Evolutionary conservation across 2,113 vertebrate species (phyloP).

Genomic region (Chaenogobius annularis): DNA sequence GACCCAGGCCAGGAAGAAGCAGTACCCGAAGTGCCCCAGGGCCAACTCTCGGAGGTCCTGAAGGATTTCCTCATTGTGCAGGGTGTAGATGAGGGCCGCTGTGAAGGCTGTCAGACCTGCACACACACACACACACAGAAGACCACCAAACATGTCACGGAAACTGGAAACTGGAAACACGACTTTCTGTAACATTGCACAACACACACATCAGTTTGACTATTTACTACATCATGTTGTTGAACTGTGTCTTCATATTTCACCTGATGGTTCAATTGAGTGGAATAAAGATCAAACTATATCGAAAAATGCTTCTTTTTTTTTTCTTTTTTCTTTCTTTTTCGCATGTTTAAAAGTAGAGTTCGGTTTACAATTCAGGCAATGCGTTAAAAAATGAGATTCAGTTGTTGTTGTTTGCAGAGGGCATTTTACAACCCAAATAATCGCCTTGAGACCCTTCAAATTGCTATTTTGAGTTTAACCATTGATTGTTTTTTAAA

Average conservation of each 20-base stretch:
- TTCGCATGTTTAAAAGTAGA: too few species aligned
- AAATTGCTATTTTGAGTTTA: not conserved
- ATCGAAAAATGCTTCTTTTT: too few species aligned
- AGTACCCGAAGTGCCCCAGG: constrained; percentile 84
- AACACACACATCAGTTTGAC: not conserved
- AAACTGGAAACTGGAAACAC: too few species aligned
- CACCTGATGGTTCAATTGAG: not conserved
- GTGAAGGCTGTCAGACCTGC: constrained; percentile 80
- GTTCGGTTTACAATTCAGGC: not conserved
- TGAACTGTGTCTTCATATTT: not conserved
- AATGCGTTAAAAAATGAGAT: too few species aligned
- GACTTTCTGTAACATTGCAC: too few species aligned
- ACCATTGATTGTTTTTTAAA: not conserved
- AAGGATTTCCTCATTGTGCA: constrained; percentile 80
- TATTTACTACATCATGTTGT: not conserved
- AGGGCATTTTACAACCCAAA: too few species aligned
- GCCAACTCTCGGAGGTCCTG: constrained; percentile 41
- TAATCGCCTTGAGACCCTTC: not conserved
- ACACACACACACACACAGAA: not conserved
- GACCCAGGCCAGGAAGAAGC: constrained; percentile 86
- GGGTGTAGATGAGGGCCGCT: constrained; percentile 83
- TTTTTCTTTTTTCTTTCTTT: too few species aligned
- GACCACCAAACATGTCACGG: too few species aligned
- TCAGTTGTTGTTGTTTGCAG: too few species aligned
- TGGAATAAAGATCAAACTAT: too few species aligned